These are phyloP conservation scores for Prionailurus viverrinus DNA, from an alignment of 2,113 vertebrate genomes.

Conservation along the genomic window DNA sequence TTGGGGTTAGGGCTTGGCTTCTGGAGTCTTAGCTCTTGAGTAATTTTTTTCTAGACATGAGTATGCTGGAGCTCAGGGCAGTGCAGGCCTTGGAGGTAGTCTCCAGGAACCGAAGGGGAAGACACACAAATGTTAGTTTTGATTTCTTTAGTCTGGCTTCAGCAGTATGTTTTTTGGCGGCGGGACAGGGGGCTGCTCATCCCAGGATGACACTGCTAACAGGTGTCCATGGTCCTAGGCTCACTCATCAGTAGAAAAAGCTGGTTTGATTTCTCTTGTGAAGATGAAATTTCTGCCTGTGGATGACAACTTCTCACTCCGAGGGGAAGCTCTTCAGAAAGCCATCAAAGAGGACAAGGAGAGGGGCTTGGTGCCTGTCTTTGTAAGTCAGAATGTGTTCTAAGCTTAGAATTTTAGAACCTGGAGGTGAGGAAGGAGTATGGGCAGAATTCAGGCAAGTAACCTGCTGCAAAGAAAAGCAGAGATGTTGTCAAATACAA, in stretches of 20 bases:
- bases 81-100: neutral
- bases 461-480: neutral
- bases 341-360: constrained; percentile 93
- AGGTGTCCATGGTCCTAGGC: constrained; percentile 87
- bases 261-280: constrained; percentile 95
- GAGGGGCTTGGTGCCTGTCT: constrained; percentile 93
- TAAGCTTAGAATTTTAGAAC: neutral
- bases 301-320: constrained; percentile 93
- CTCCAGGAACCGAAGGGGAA: neutral
- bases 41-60: neutral
- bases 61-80: neutral
- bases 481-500: neutral
- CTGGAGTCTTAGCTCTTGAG: neutral
- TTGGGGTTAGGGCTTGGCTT: neutral
- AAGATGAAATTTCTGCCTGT: constrained; percentile 95
- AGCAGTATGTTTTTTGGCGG: neutral
- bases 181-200: too few relatives aligned
- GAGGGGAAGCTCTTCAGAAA: constrained; percentile 92
- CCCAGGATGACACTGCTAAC: neutral
- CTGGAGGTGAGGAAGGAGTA: neutral
- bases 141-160: neutral
- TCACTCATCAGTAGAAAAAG: constrained; percentile 98
- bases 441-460: neutral
- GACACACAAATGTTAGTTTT: neutral
- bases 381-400: constrained; percentile 89